phyloP scores from a whole-genome alignment of 2,797 vertebrate genomes.

The Psittacula derbiana region DNA sequence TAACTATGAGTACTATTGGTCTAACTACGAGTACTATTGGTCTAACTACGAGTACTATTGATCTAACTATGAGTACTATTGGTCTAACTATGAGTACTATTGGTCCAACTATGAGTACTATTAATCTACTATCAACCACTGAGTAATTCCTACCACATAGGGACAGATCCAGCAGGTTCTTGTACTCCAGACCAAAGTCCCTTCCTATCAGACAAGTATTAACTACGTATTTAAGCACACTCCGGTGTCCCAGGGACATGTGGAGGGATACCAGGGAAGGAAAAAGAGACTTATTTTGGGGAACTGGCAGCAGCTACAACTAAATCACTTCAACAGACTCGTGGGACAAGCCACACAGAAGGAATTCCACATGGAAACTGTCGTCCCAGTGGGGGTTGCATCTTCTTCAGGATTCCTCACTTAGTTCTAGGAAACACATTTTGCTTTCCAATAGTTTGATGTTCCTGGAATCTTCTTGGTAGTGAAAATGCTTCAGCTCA shows the following conservation, averaged over 20 bases:
- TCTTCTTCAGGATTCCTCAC: neutral
- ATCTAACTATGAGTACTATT: no score
- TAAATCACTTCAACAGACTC: neutral
- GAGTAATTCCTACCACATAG: neutral
- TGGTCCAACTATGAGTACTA: neutral
- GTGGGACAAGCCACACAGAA: neutral
- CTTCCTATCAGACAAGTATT: neutral
- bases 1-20: accelerated
- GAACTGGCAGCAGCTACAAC: neutral
- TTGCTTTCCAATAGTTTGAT: neutral
- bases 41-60: neutral
- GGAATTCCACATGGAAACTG: neutral
- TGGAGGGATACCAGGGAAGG: neutral
- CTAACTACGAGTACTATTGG: neutral
- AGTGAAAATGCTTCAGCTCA: neutral
- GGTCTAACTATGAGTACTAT: no score
- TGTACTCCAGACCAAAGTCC: neutral
- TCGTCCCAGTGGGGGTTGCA: neutral
- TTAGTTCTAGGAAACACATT: neutral
- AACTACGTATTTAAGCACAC: neutral
- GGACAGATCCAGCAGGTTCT: neutral
- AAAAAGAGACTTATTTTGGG: neutral
- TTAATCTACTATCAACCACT: no score
- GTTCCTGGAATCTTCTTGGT: neutral
- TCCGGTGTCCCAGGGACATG: neutral